These are phyloP conservation scores for Notamacropus eugenii DNA, from an alignment of 2,797 vertebrate genomes.

Conservation along the genomic window DNA sequence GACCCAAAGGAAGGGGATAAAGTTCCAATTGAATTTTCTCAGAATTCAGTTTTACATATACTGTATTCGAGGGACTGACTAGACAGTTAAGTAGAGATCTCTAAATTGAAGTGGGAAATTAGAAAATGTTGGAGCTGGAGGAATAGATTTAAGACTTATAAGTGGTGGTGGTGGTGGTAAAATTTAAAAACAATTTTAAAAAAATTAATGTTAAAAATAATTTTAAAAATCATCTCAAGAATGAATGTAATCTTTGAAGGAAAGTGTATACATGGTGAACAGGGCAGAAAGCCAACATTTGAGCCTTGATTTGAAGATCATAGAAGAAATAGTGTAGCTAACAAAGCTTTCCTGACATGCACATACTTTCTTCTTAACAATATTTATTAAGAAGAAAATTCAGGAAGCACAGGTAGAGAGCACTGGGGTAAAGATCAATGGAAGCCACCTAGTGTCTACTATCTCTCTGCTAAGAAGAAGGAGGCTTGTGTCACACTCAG, in stretches of 20 bases:
- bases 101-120: background rate
- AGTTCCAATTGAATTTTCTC: background rate
- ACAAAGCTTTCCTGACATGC: background rate
- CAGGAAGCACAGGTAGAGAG: background rate
- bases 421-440: background rate
- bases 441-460: background rate
- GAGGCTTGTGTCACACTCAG: background rate
- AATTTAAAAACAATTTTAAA: background rate
- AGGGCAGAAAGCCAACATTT: background rate
- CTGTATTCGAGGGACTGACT: background rate
- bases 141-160: background rate
- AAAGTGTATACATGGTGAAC: background rate
- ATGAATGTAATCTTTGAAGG: background rate
- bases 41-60: background rate
- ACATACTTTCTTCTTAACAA: background rate
- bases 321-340: background rate
- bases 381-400: background rate
- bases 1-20: background rate
- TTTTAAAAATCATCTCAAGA: background rate
- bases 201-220: background rate
- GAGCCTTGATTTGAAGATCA: background rate
- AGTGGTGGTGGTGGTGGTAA: background rate
- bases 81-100: background rate
- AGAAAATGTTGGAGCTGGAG: background rate
- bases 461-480: background rate